phyloP scores from a whole-genome alignment of 2,113 vertebrate genomes.

The Pelecanoides urinatrix region DNA sequence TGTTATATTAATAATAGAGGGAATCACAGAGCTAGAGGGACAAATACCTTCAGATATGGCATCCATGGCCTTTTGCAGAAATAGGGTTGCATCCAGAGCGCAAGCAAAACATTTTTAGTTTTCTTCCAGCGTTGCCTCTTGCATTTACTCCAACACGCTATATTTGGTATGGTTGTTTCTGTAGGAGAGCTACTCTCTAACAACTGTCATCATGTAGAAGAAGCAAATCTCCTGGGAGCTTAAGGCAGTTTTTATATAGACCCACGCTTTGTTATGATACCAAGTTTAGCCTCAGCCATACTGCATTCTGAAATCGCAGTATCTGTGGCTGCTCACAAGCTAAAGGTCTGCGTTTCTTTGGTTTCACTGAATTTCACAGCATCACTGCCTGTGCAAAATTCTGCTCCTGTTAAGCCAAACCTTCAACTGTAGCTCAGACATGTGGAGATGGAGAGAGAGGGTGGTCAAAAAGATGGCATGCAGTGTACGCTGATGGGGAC shows the following conservation, averaged over 20 bases:
- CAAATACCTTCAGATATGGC: neutral
- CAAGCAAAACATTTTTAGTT: neutral
- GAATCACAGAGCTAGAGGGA: neutral
- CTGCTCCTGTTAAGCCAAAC: neutral
- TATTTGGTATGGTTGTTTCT: constrained; percentile 9
- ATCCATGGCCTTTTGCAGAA: neutral
- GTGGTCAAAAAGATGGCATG: neutral
- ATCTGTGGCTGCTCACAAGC: neutral
- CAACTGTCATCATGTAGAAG: neutral
- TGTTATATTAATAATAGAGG: neutral
- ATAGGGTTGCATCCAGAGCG: neutral
- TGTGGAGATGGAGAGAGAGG: neutral
- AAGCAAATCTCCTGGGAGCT: neutral
- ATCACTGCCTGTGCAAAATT: neutral
- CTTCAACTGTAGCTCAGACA: neutral
- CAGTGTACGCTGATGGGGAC: neutral
- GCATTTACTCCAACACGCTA: neutral
- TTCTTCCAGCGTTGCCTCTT: neutral
- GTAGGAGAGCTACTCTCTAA: constrained; percentile 18
- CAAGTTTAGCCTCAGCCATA: neutral
- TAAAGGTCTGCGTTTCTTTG: neutral
- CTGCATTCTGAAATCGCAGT: neutral
- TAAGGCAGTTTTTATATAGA: constrained; percentile 21
- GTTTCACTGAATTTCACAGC: neutral
- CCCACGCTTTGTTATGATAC: constrained; percentile 6